Evolutionary conservation across 2,113 vertebrate genomes (phyloP), one percentile per base, ranked within the genome.

Genomic region (Eurystomus gularis): DNA sequence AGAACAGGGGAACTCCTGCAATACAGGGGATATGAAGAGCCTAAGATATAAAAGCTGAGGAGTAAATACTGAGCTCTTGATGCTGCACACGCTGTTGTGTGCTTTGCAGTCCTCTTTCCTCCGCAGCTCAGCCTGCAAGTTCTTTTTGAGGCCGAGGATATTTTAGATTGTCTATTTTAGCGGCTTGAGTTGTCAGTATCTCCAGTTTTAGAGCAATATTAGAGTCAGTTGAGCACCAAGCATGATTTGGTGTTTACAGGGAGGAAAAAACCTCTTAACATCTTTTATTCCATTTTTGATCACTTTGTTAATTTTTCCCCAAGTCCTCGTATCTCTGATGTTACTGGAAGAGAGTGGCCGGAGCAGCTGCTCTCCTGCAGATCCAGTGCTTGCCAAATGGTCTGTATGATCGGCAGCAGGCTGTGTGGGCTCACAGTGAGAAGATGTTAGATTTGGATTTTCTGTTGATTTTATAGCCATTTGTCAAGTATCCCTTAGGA

Each of bases 201-300:
- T 89, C 60, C 72, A 65, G 25, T 96, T 96, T 91, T 60, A 92
- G 69, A 79, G 52, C 18, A 35, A 49, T 82, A 84, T 95, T 76
- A 79, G 79, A 97, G 95, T 93, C 90, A 54, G 65, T 86, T 95
- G 95, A 64, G n/a, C 71, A 40, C 46, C 93, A 86, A 90, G 84
- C 85, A 71, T 95, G 94, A 87, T 97, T 97, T 90, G 89, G 80
- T 98, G 95, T 98, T 97, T 98, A 97, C 95, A 93, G 95, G 94
- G 96, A 96, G 89, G 89, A 82, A 88, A 89, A 94, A 96, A 93
- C 70, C 96, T 96, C 95, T 96, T 97, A 95, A 94, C 96, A 96
- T 98, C 97, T 97, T 96, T 97, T 98, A 97, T 96, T 96, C 93
- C 92, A 92, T 92, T 97, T 98, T 97, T 97, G 97, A 97, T 98